Evolutionary conservation across 1,140 invertebrate genomes (phyloP).

Genomic region (Drosophila melanica): DNA sequence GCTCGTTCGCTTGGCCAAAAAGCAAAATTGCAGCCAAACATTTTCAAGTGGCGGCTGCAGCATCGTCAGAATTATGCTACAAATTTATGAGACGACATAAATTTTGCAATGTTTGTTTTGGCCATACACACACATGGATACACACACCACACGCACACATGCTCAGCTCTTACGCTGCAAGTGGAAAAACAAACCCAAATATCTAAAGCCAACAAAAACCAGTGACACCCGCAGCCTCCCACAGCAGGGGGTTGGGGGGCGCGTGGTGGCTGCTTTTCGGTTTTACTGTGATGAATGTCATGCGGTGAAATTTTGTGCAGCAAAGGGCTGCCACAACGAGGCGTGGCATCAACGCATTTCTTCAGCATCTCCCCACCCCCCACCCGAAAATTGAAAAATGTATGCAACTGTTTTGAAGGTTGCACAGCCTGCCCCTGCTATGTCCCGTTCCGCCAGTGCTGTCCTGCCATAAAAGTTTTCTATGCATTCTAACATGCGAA

Average conservation of each 20-base stretch:
- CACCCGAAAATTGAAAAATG: slow-evolving; percentile 70
- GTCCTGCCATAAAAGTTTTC: slow-evolving; percentile 34
- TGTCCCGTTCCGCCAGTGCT: slow-evolving; percentile 17
- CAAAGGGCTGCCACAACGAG: slow-evolving; percentile 40
- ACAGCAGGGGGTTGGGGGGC: not conserved
- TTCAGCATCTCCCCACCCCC: slow-evolving; percentile 9
- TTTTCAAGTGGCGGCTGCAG: slow-evolving; percentile 74
- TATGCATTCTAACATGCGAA: slow-evolving; percentile 38
- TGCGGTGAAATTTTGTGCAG: slow-evolving; percentile 79
- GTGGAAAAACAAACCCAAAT: slow-evolving; percentile 74
- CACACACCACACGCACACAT: not conserved
- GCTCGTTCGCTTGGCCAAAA: slow-evolving; percentile 28
- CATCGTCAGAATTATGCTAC: slow-evolving; percentile 80
- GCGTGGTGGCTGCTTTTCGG: slow-evolving; percentile 4
- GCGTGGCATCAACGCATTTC: slow-evolving; percentile 50
- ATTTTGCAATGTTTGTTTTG: slow-evolving; percentile 82
- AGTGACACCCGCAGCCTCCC: slow-evolving; percentile 36
- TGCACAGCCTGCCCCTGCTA: slow-evolving; percentile 12
- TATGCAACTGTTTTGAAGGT: slow-evolving; percentile 81
- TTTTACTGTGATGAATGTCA: slow-evolving; percentile 72
- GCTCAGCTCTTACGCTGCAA: slow-evolving; percentile 16
- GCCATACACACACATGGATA: slow-evolving; percentile 62
- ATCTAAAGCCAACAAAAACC: slow-evolving; percentile 68
- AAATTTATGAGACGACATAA: slow-evolving; percentile 82
- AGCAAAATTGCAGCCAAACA: slow-evolving; percentile 79